Evolutionary conservation across 1,140 invertebrate species (phyloP).

Genomic region (Pantala flavescens): DNA sequence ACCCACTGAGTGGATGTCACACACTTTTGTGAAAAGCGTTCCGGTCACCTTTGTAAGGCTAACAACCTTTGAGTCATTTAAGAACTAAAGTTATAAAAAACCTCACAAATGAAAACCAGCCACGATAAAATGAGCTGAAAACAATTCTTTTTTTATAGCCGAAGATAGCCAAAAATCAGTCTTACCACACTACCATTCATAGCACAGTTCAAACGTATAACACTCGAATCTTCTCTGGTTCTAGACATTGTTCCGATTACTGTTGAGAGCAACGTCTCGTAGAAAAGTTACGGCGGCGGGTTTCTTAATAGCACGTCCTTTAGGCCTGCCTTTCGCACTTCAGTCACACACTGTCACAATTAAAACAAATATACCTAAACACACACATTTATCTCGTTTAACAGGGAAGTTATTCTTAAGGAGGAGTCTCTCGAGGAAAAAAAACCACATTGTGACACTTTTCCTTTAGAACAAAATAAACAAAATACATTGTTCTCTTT

Average conservation of each 20-base stretch:
- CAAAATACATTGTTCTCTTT: neutral
- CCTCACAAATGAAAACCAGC: neutral
- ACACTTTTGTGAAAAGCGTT: neutral
- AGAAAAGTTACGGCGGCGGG: too few species aligned
- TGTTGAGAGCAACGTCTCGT: too few species aligned
- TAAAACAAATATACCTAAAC: neutral
- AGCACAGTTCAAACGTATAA: neutral
- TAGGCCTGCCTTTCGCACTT: too few species aligned
- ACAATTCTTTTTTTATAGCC: neutral
- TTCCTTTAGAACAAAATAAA: neutral
- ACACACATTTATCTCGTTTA: neutral
- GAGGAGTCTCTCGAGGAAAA: neutral
- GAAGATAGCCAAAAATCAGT: slow-evolving; percentile 2
- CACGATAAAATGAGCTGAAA: neutral
- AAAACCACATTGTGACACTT: neutral
- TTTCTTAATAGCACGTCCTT: too few species aligned
- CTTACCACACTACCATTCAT: slow-evolving; percentile 1
- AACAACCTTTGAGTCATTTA: neutral
- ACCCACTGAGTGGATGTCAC: neutral
- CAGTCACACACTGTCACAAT: neutral
- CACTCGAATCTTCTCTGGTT: neutral
- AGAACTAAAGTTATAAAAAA: neutral
- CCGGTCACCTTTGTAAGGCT: neutral
- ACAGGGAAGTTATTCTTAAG: neutral
- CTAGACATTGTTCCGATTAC: neutral